These are phyloP conservation scores for Echiichthys vipera DNA, from an alignment of 2,797 vertebrate genomes.

Conservation along the genomic window DNA sequence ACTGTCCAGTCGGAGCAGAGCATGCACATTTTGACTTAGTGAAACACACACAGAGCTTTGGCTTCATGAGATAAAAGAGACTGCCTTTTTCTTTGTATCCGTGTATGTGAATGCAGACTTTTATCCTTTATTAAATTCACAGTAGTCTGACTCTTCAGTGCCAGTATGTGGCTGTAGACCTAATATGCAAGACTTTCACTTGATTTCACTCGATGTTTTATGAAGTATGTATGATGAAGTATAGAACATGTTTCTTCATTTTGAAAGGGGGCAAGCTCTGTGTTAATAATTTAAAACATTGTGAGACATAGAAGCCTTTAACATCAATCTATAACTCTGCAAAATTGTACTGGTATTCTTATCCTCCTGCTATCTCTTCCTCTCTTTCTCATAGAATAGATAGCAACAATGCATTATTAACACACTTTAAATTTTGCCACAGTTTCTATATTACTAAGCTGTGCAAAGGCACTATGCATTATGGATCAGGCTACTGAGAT, in stretches of 20 bases:
- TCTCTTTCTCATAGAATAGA: constrained; percentile 47
- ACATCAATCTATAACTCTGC: constrained; percentile 43
- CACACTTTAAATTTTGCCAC: constrained; percentile 65
- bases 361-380: constrained; percentile 16
- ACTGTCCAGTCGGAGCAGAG: background rate
- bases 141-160: background rate
- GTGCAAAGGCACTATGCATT: constrained; percentile 71
- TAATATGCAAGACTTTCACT: constrained; percentile 1
- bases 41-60: background rate
- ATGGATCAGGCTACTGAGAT: constrained; percentile 67
- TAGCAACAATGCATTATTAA: constrained; percentile 76
- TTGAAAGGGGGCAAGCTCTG: constrained; percentile 36
- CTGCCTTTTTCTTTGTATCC: background rate
- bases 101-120: background rate
- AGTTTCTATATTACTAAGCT: constrained; percentile 73
- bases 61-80: background rate
- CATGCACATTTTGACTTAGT: background rate
- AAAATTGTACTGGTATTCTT: constrained; percentile 28
- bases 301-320: constrained; percentile 43
- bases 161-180: background rate
- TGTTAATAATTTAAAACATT: constrained; percentile 61
- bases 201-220: constrained; percentile 27
- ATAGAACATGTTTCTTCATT: constrained; percentile 13
- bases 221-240: too few relatives aligned
- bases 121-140: constrained; percentile 29